Evolutionary conservation across 2,888 invertebrate genomes (phyloP), one percentile per base, ranked within the genome.

Genomic region (Nemapogon koenigi): DNA sequence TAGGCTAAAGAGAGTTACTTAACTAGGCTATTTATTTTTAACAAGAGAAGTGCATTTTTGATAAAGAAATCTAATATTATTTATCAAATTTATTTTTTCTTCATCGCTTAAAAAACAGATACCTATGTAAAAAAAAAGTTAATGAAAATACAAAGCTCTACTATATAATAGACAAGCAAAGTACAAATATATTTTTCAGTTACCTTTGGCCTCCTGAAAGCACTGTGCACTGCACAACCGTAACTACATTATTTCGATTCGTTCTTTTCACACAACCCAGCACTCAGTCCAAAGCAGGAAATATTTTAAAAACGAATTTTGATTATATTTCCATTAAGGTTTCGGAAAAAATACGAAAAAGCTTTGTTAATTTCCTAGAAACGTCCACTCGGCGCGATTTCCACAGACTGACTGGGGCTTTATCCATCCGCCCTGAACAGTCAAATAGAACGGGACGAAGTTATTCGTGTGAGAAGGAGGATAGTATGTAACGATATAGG

Each of bases 351-450:
- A 28, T 17, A 11, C 8, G 11, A 58, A 47, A 47, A 54, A 59
- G 60, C 57, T 49, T 50, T 49, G 41, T 22, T 8, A n/a, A 27
- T 27, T n/a, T 27, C 28, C 6, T n/a, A 14, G 4, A n/a, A 41
- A 38, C 41, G 62, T 53, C 61, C 57, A 41, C 30, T 19, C 58
- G 39, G 53, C 53, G 46, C 53, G 60, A 65, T 62, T 55, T 55
- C 57, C 50, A 63, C 63, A 59, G 63, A 60, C 50, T 62, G 66
- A 76, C 76, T 76, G 62, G 71, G 70, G 60, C 59, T 41, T 39
- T 19, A 40, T 45, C 47, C 49, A 49, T 53, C 53, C 60, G 18
- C 16, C 8, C 37, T 27, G 27, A 18, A 27, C 11, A 2, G 56
- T 51, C 48, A 41, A 50, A 41, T 47, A 47, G 45, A 51, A 45